A percentile compares a stretch with the other conserved stretches of the same genome.
These are phyloP conservation scores for Julus scandinavius DNA, from an alignment of 2,888 invertebrate species.

Conservation along the genomic window DNA sequence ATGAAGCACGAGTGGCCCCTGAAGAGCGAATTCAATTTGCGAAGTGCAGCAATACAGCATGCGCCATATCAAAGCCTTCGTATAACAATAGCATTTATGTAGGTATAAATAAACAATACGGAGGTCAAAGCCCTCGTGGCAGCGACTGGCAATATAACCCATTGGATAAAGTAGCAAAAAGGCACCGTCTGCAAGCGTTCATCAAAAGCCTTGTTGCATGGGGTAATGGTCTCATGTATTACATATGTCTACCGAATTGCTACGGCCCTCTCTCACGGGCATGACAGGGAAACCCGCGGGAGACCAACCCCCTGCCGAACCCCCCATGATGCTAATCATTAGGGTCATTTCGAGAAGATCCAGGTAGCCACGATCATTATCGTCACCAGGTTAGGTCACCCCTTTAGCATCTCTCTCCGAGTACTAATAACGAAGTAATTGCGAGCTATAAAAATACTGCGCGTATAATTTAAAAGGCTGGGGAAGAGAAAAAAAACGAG, in stretches of 20 bases:
- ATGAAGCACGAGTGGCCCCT: background rate
- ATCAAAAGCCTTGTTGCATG: background rate
- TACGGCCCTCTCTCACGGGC: background rate
- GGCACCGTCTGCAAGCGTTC: background rate
- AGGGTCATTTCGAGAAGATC: conserved; percentile 38
- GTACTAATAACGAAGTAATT: conserved; percentile 26
- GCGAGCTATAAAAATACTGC: conserved; percentile 30
- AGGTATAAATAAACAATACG: conserved; percentile 32
- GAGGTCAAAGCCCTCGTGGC: conserved; percentile 37
- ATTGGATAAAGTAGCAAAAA: background rate
- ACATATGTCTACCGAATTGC: background rate
- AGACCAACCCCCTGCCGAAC: background rate
- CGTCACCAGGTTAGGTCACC: conserved; percentile 39
- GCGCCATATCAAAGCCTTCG: background rate
- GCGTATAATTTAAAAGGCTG: background rate
- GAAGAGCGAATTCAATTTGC: conserved; percentile 30
- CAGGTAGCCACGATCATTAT: conserved; percentile 39
- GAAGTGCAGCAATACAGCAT: background rate
- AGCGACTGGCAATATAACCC: background rate
- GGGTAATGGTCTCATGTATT: conserved; percentile 39
- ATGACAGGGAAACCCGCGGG: background rate
- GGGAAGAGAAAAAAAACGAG: background rate
- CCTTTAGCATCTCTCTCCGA: background rate
- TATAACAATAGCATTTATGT: background rate
- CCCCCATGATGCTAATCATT: conserved; percentile 37